Base-by-base conservation (phyloP, 2,888 invertebrate genomes). In the Coleophora flavipennella region DNA sequence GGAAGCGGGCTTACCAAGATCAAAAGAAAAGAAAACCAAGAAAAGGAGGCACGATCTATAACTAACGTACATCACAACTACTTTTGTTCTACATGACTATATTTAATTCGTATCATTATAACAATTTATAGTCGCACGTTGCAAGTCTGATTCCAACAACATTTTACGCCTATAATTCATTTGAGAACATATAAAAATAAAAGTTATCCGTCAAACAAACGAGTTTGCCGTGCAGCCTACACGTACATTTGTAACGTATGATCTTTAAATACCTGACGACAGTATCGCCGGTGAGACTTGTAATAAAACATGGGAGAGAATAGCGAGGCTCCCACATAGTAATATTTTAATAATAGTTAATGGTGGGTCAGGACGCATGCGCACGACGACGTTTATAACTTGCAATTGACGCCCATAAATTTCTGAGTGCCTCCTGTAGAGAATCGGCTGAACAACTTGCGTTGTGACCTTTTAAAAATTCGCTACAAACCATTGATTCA, bases 301-400 rank as follows among this genome's bases (percentile, higher is more conserved):
- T 71, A 78, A 81, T 81, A 81, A 79, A 83, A 79, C 75, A 78
- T 74, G 67, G 61, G 55, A 76, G 78, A 80, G 79, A 78, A 80
- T 77, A 72, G 75, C 74, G 55, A 72, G 64, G 73, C 72, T 71
- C 57, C 70, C 74, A 79, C 76, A 69, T 65, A 68, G 79, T 69
- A 73, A 83, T 83, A 83, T 81, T 80, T 83, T 81, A 81, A 80
- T 83, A 83, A 79, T 81, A 72, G 76, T 81, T 81, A 80, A 83
- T 81, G 77, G 75, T 62, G 59, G 78, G 79, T 78, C 79, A 77
- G 64, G 71, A 62, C 66, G 65, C 67, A 64, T 65, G 71, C 71
- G 66, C 60, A 69, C 73, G 73, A 62, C 72, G 75, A 76, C 72
- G 77, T 76, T 74, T 76, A 79, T 79, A 79, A 79, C 76, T 72